These are phyloP conservation scores for Percina caprodes DNA, from an alignment of 2,113 vertebrate genomes.

Conservation along the genomic window DNA sequence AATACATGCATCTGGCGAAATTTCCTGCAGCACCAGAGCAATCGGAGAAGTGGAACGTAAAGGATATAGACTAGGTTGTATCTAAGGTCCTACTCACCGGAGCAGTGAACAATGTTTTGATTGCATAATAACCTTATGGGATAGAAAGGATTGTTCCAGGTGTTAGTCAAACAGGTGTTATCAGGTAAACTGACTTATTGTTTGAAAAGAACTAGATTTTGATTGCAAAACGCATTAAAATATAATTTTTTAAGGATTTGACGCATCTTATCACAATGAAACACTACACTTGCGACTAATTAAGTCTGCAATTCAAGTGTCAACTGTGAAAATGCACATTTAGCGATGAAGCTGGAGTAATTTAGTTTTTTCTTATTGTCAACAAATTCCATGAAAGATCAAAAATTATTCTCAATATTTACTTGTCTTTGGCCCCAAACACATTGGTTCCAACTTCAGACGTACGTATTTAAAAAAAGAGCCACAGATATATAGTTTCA, in stretches of 20 bases:
- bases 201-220: too few relatives aligned
- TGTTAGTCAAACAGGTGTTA: too few relatives aligned
- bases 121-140: too few relatives aligned
- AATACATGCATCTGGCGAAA: too few relatives aligned
- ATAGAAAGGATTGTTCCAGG: too few relatives aligned
- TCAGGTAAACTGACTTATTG: too few relatives aligned
- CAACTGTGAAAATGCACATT: neutral
- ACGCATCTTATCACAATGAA: neutral
- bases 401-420: neutral
- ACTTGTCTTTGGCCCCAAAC: neutral
- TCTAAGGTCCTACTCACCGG: too few relatives aligned
- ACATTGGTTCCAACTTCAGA: neutral
- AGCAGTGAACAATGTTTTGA: too few relatives aligned
- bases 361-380: neutral
- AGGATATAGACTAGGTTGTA: too few relatives aligned
- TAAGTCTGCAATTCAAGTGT: conserved; percentile 28
- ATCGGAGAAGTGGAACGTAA: too few relatives aligned
- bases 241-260: neutral
- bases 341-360: neutral
- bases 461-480: neutral
- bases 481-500: neutral
- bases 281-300: conserved; percentile 4
- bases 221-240: too few relatives aligned
- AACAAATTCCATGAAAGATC: neutral
- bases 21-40: too few relatives aligned